Conservation (phyloP, 2,113 vertebrate species). For the Nycticebus coucang region DNA sequence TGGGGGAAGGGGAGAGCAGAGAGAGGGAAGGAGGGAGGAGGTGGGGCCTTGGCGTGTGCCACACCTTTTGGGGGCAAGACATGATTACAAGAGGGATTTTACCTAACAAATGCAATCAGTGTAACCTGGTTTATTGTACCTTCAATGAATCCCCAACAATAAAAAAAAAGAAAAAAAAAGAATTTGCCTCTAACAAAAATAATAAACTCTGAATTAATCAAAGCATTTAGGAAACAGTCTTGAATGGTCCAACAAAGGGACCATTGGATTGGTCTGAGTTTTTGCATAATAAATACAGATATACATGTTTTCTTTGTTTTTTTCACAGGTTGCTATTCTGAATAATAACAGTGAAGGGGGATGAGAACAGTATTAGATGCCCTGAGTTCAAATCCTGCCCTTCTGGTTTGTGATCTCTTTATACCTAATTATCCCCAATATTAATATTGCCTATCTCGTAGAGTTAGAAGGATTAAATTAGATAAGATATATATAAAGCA, state of each 20-base stretch:
- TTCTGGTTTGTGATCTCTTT: background rate
- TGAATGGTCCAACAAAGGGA: background rate
- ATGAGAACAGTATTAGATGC: background rate
- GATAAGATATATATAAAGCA: background rate
- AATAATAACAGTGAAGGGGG: background rate
- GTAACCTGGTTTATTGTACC: too few relatives aligned
- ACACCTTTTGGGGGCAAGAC: too few relatives aligned
- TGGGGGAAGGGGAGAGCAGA: too few relatives aligned
- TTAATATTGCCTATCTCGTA: background rate
- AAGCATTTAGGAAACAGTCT: conserved; percentile 7
- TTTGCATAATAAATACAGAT: background rate
- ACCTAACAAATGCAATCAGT: too few relatives aligned
- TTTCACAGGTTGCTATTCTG: background rate
- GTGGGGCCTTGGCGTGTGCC: too few relatives aligned
- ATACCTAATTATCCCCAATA: background rate
- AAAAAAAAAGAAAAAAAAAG: background rate
- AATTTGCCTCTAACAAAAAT: conserved; percentile 36
- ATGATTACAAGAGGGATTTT: too few relatives aligned
- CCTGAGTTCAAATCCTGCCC: background rate
- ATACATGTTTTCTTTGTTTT: background rate
- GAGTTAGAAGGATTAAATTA: background rate
- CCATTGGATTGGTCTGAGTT: background rate
- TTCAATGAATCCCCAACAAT: too few relatives aligned
- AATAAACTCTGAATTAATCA: background rate
- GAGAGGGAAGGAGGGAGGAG: too few relatives aligned